phyloP scores from a whole-genome alignment of 2,113 vertebrate species.

The Pimephales promelas region DNA sequence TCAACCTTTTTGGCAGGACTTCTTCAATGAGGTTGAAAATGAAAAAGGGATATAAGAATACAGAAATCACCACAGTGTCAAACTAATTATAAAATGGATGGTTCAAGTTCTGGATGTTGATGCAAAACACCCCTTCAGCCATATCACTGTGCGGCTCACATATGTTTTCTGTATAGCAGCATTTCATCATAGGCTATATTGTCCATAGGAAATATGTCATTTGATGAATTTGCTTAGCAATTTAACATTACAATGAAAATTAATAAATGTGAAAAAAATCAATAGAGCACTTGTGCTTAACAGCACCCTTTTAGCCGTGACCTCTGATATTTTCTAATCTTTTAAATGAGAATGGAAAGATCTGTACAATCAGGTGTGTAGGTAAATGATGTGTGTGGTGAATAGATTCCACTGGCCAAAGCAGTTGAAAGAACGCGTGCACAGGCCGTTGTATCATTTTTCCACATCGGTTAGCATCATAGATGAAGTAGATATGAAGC shows the following conservation, averaged over 20 bases:
- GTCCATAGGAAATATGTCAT: neutral
- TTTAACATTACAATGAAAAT: neutral
- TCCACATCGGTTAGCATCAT: neutral
- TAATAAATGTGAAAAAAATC: neutral
- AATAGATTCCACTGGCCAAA: slow-evolving; percentile 22
- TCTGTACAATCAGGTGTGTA: neutral
- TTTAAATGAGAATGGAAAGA: neutral
- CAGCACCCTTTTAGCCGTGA: too few species aligned
- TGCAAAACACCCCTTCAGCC: neutral
- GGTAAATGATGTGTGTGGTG: neutral
- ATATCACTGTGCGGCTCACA: neutral
- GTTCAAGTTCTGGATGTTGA: neutral
- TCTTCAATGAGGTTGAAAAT: neutral
- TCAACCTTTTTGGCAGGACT: neutral
- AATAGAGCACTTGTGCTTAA: neutral
- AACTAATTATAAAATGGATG: neutral
- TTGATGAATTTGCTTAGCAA: neutral
- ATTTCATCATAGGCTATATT: neutral
- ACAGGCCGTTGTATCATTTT: neutral
- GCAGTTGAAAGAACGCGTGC: neutral
- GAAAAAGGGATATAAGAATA: neutral
- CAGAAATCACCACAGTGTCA: neutral
- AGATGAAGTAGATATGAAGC: neutral
- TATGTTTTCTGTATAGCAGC: neutral
- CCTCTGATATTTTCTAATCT: neutral